phyloP scores from a whole-genome alignment of 2,888 invertebrate genomes.

The Nyleta sp. region DNA sequence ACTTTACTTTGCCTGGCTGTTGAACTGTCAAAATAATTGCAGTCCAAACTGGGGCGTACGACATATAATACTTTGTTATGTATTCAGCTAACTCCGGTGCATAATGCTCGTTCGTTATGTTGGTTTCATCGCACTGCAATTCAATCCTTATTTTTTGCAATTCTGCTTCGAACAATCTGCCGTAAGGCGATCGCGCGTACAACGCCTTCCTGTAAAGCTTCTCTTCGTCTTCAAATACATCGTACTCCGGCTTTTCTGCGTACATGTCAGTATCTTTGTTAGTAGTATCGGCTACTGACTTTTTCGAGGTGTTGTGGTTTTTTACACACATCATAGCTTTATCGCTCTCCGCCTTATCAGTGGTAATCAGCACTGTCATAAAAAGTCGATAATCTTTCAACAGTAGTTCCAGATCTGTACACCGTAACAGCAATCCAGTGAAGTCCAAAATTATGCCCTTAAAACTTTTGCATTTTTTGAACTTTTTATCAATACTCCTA shows the following conservation, averaged over 20 bases:
- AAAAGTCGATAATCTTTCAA: background rate
- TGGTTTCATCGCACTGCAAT: background rate
- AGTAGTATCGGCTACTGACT: no score
- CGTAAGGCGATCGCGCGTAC: background rate
- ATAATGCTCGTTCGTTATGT: background rate
- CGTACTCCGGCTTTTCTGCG: background rate
- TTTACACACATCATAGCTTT: no score
- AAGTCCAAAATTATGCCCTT: background rate
- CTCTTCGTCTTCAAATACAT: background rate
- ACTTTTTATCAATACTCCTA: background rate
- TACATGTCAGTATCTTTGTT: no score
- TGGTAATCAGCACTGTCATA: background rate
- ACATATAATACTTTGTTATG: slow-evolving; percentile 1
- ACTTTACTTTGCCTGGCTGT: background rate
- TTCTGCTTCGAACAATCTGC: background rate
- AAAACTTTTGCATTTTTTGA: background rate
- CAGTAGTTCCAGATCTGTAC: background rate
- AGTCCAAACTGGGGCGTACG: slow-evolving; percentile 6
- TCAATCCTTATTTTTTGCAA: background rate
- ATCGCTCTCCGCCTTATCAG: background rate
- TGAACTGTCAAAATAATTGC: background rate
- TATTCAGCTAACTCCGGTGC: slow-evolving; percentile 7
- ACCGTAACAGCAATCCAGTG: background rate
- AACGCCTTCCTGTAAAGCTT: no score
- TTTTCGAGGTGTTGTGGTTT: no score